A percentile compares a stretch with the other conserved stretches of the same genome.
Evolutionary conservation across 2,797 vertebrate species (phyloP).

Genomic region (Thripadectes ignobilis): DNA sequence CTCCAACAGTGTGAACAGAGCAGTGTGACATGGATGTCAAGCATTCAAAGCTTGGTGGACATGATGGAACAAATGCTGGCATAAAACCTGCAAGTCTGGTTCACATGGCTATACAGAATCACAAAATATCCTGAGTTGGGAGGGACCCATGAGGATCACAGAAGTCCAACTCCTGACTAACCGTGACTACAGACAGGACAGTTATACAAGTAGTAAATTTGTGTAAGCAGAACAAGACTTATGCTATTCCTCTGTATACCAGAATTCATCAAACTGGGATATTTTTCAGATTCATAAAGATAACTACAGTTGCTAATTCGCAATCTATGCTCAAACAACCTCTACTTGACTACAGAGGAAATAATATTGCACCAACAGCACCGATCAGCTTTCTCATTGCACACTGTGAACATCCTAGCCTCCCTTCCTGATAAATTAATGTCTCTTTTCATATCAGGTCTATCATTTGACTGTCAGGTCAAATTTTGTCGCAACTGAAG

Average conservation of each 20-base stretch:
- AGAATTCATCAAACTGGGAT: background rate
- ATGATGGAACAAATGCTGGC: background rate
- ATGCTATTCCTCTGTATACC: background rate
- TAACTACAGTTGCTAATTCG: background rate
- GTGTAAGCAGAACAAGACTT: background rate
- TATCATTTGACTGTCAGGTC: background rate
- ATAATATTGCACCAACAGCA: background rate
- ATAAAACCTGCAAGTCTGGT: background rate
- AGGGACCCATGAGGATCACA: background rate
- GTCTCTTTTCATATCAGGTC: background rate
- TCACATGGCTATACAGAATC: background rate
- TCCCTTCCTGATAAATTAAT: background rate
- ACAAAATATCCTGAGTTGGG: background rate
- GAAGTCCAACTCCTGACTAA: background rate
- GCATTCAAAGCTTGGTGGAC: background rate
- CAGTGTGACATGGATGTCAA: background rate
- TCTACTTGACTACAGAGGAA: background rate
- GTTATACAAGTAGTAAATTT: background rate
- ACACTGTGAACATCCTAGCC: background rate
- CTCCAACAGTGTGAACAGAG: background rate
- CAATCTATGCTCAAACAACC: background rate
- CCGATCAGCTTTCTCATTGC: background rate
- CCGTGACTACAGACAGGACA: background rate
- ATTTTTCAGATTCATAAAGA: background rate
- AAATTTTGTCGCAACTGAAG: background rate